Conservation (phyloP, 1,140 invertebrate genomes). For the Drosophila ambigua region DNA sequence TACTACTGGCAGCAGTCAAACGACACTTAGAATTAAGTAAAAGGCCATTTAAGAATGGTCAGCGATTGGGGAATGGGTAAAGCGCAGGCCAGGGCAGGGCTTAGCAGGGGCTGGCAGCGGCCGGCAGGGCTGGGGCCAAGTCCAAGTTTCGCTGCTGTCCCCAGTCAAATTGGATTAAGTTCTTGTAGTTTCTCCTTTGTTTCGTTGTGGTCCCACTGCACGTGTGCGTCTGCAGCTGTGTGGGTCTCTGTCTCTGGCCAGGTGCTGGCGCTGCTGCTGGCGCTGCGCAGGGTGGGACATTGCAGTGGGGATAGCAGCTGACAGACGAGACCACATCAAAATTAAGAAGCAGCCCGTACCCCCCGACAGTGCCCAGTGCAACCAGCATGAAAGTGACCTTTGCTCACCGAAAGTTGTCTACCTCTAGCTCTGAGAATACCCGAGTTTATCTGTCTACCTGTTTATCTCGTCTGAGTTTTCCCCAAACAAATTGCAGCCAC, state of each 20-base stretch:
- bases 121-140: slow-evolving; percentile 2
- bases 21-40: slow-evolving; percentile 76
- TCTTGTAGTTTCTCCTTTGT: slow-evolving; percentile 56
- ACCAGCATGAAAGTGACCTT: too few relatives aligned
- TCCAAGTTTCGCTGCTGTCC: slow-evolving; percentile 49
- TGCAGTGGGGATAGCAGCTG: not conserved
- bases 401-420: not conserved
- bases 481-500: too few relatives aligned
- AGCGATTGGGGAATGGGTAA: slow-evolving; percentile 14
- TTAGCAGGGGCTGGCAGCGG: not conserved
- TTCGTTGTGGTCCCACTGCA: slow-evolving; percentile 21
- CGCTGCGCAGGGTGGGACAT: not conserved
- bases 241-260: not conserved
- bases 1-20: slow-evolving; percentile 34
- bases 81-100: not conserved
- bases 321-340: slow-evolving; percentile 13
- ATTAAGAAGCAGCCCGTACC: slow-evolving; percentile 22
- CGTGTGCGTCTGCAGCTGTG: slow-evolving; percentile 5
- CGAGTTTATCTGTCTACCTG: too few relatives aligned
- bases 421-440: not conserved
- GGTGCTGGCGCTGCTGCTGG: not conserved
- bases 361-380: slow-evolving; percentile 16
- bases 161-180: slow-evolving; percentile 81
- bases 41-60: slow-evolving; percentile 74
- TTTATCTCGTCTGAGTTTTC: too few relatives aligned